Evolutionary conservation across 2,888 invertebrate species (phyloP).

Genomic region (Trimorus sp.): DNA sequence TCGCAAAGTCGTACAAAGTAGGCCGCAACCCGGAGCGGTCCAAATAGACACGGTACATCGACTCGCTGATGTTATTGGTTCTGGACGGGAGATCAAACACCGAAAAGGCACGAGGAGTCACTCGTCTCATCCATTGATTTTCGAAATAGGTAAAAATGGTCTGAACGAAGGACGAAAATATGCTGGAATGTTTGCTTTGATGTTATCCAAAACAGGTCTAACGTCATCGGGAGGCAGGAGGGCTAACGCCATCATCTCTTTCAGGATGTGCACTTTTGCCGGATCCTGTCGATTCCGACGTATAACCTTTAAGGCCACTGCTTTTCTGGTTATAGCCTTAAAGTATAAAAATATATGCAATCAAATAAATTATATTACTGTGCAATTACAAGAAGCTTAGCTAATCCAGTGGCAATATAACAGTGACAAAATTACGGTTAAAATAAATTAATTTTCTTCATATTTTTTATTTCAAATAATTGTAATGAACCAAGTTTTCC

Average conservation of each 20-base stretch:
- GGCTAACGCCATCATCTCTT: background rate
- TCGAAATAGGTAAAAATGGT: background rate
- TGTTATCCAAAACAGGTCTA: background rate
- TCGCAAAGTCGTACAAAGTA: background rate
- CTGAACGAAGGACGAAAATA: background rate
- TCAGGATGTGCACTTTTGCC: background rate
- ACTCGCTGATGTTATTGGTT: slow-evolving; percentile 9
- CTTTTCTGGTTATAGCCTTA: slow-evolving; percentile 8
- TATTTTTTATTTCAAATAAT: too few relatives aligned
- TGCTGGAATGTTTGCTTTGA: background rate
- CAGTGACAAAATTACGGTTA: too few relatives aligned
- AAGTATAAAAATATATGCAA: background rate
- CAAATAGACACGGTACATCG: background rate
- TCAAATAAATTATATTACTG: too few relatives aligned
- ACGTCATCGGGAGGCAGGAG: background rate
- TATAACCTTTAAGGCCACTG: background rate
- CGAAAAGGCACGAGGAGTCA: background rate
- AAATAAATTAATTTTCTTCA: too few relatives aligned
- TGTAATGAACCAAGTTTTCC: too few relatives aligned
- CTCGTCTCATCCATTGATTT: background rate
- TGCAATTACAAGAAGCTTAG: too few relatives aligned
- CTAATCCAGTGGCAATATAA: too few relatives aligned
- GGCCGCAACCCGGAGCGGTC: background rate
- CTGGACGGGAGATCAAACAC: background rate
- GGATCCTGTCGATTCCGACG: background rate